Base-by-base conservation (phyloP, 2,888 invertebrate genomes). In the Drosophila monieri region DNA sequence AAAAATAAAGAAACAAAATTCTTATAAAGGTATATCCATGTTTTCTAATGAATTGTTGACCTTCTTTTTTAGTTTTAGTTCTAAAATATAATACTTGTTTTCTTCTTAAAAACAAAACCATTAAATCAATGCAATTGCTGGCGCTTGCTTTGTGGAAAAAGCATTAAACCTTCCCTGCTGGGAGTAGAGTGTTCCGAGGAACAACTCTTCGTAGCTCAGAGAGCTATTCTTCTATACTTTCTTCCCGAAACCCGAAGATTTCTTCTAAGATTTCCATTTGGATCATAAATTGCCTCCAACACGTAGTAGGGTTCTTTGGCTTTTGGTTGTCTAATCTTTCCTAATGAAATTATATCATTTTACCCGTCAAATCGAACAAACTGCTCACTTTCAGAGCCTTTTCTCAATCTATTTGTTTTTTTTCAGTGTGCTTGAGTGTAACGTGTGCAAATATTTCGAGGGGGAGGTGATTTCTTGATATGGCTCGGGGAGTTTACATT, bases 121-220 rank as follows among this genome's bases (percentile, higher is more conserved):
- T 80, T 84, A 80, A 89, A 77, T 77, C 88, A 77, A 72, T 76
- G 79, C 87, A 88, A 83, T 86, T 73, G 54, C 67, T 47, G 69
- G 61, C 74, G 62, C 37, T 25, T 64, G 65, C 48, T 49, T 60
- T 6, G 46, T 35, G 25, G 60, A 35, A 35, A 35, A 35, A 35
- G 32, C 30, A 27, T 53, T 61, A 77, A 69, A 73, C 86, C 89
- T 89, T 89, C 83, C 79, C 80, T 90, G 61, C 88, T 90, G 90
- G 90, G 90, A 90, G 90, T 90, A 89, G 78, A 73, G 73, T 76
- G 43, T 49, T 55, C 37, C 25, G 5, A 2, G 10, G 35, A 44
- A 64, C n/a, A 23, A 49, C 65, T 18, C 55, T 65, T 25, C 15
- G 4, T 47, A 52, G 57, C 57, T 66, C 49, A 6, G 30, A 14